phyloP scores from a whole-genome alignment of 2,113 vertebrate genomes.

The Tragelaphus buxtoni region DNA sequence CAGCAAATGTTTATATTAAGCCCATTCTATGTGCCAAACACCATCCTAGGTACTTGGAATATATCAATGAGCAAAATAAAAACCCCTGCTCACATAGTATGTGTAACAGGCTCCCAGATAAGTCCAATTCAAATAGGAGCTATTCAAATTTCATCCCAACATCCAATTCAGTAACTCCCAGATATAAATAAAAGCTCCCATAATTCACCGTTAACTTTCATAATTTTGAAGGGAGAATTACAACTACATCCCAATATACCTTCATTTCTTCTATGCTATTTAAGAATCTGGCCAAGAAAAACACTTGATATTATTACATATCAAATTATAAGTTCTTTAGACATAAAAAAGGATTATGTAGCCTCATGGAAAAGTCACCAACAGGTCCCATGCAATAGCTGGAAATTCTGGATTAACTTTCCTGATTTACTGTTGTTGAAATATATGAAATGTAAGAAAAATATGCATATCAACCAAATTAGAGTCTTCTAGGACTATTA shows the following conservation, averaged over 20 bases:
- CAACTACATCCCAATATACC: background rate
- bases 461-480: background rate
- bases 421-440: background rate
- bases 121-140: background rate
- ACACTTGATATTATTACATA: background rate
- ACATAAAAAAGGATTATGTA: background rate
- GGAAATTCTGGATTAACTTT: background rate
- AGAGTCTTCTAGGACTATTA: background rate
- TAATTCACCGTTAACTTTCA: background rate
- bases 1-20: background rate
- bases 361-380: background rate
- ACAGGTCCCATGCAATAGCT: background rate
- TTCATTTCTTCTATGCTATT: background rate
- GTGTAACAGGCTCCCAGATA: background rate
- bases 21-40: background rate
- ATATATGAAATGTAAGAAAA: background rate
- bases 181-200: background rate
- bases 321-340: background rate
- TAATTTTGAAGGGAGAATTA: background rate
- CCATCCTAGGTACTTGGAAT: background rate
- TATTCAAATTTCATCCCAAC: background rate
- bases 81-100: background rate
- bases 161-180: background rate
- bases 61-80: constrained; percentile 1
- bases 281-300: background rate